Base-by-base conservation (phyloP, 2,888 invertebrate genomes). In the Autographa pulchrina region DNA sequence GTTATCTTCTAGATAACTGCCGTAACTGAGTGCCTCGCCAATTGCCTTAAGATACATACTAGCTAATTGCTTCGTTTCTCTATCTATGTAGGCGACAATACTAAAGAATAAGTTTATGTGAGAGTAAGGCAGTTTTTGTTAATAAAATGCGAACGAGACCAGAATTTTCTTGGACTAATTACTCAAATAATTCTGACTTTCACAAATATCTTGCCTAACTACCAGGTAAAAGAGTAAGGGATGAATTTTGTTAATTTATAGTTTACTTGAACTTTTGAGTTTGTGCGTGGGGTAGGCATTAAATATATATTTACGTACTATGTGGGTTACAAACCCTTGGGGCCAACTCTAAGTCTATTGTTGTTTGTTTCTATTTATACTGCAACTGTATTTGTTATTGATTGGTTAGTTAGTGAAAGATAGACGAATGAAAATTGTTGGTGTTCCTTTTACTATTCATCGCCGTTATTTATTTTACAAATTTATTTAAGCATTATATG, bases 1-100 rank as follows among this genome's bases (percentile, higher is more conserved):
- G 91, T 94, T 94, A 94, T 91, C 91, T 85, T 91, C 84, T 75
- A 90, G 90, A 90, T 92, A 92, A 93, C 89, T 90, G 86, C 90
- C 88, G 84, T 88, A 86, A 89, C 88, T 79, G 87, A 91, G 90
- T 85, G 90, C 89, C 86, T 89, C 83, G 86, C 90, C 91, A 91
- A 93, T 92, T 93, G 91, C 88, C 88, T 89, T 75, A 86, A 89
- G 90, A 90, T 92, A 90, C 89, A 86, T 81, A 87, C 84, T 80
- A 79, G 86, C 86, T 93, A 91, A 93, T 91, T 90, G 88, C 85
- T 77, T 60, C 60, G 73, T 74, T 76, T 77, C 31, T 70, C 62
- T 72, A 48, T 56, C 41, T 73, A n/a, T 75, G 65, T 71, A 62
- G 8, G 62, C 32, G 63, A 69, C 43, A 75, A 35, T 9, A 32